Evolutionary conservation across 1,140 invertebrate genomes (phyloP).

Genomic region (Bombus superbus): DNA sequence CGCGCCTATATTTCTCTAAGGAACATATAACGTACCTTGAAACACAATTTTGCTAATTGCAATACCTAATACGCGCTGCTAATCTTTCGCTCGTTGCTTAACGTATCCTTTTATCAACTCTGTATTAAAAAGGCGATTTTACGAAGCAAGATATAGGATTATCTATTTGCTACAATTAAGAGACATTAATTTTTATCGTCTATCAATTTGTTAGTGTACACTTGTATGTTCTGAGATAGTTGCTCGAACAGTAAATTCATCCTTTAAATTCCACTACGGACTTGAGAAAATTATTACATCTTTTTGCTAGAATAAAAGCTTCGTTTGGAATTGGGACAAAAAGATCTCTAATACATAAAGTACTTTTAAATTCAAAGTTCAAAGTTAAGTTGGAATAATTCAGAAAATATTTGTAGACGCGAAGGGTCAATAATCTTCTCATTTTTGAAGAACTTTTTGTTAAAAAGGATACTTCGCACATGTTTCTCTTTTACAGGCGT

Average conservation of each 20-base stretch:
- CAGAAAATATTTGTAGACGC: neutral
- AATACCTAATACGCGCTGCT: neutral
- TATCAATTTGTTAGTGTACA: neutral
- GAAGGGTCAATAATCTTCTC: neutral
- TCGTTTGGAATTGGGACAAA: too few species aligned
- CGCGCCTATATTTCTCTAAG: conserved; percentile 85
- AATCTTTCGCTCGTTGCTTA: neutral
- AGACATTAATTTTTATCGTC: neutral
- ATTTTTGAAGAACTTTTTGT: neutral
- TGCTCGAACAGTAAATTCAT: neutral
- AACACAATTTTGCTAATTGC: conserved; percentile 8
- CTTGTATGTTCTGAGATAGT: neutral
- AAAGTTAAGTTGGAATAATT: too few species aligned
- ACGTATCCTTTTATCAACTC: too few species aligned
- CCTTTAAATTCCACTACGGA: neutral
- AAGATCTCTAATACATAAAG: too few species aligned
- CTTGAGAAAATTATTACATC: too few species aligned
- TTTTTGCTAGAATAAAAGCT: too few species aligned
- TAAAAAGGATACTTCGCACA: conserved; percentile 91
- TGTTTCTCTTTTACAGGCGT: conserved; percentile 98
- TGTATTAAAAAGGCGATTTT: neutral
- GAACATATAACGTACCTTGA: conserved; percentile 8
- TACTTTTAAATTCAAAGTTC: too few species aligned
- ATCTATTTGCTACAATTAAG: too few species aligned
- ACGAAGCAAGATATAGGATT: neutral